Percentiles rank a stretch among this genome's conserved stretches.
phyloP scores from a whole-genome alignment of 2,797 vertebrate genomes.

The Erethizon dorsatum region DNA sequence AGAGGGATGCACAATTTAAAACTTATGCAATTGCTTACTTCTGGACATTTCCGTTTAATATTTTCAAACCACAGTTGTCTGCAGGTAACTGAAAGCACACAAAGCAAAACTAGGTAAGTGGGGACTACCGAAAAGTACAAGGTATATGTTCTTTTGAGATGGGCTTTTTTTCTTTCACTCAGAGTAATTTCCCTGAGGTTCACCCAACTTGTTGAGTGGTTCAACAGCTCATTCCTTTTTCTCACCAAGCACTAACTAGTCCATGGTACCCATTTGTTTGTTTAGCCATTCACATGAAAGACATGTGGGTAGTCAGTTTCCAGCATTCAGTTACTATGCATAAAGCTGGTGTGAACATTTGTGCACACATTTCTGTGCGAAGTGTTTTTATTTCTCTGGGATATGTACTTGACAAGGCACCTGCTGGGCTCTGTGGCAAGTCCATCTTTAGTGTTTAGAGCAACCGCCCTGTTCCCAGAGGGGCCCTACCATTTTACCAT shows the following conservation, averaged over 20 bases:
- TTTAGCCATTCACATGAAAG: not conserved
- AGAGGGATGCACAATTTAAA: not conserved
- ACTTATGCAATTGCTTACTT: not conserved
- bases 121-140: not conserved
- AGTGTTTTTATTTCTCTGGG: not conserved
- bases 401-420: too few relatives aligned
- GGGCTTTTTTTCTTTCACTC: not conserved
- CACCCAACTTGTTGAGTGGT: not conserved
- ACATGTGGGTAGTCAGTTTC: not conserved
- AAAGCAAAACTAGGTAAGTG: not conserved
- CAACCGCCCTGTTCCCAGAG: not conserved
- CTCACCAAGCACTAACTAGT: not conserved
- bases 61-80: not conserved
- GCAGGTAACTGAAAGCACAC: not conserved
- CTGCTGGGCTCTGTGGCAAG: too few relatives aligned
- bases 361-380: not conserved
- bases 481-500: too few relatives aligned
- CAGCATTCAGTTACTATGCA: not conserved
- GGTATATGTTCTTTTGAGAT: not conserved
- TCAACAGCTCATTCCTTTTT: not conserved
- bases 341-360: not conserved
- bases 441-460: not conserved
- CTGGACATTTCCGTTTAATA: not conserved
- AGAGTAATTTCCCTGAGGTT: not conserved
- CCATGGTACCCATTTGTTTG: accelerated